These are phyloP conservation scores for Neuroscelio doddi DNA, from an alignment of 2,888 invertebrate genomes.

Conservation along the genomic window DNA sequence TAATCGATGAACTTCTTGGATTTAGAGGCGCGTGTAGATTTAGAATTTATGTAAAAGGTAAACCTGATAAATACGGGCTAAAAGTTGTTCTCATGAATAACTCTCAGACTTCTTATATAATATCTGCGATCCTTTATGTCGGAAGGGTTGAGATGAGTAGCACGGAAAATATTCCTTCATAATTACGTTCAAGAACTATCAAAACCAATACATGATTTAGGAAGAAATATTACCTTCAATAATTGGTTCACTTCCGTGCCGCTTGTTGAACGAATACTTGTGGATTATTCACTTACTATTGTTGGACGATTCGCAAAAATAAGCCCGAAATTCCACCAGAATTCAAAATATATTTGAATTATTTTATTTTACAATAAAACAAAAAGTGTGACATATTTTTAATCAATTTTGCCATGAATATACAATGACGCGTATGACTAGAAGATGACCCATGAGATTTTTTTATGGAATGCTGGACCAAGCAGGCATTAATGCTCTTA, in stretches of 20 bases:
- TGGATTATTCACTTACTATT: slow-evolving; percentile 40
- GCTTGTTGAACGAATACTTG: slow-evolving; percentile 32
- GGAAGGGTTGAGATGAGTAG: too few relatives aligned
- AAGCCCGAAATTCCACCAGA: slow-evolving; percentile 42
- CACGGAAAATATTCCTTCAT: too few relatives aligned
- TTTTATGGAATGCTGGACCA: slow-evolving; percentile 51
- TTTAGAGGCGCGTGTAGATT: slow-evolving; percentile 52
- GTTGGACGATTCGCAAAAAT: slow-evolving; percentile 48
- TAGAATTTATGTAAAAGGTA: slow-evolving; percentile 49
- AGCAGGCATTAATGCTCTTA: too few relatives aligned
- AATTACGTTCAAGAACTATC: slow-evolving; percentile 43
- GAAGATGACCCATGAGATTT: slow-evolving; percentile 45
- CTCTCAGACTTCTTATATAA: slow-evolving; percentile 29
- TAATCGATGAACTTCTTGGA: slow-evolving; percentile 49
- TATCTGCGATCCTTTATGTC: slow-evolving; percentile 34
- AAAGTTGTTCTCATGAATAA: slow-evolving; percentile 49
- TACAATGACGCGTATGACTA: slow-evolving; percentile 31
- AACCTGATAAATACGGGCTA: slow-evolving; percentile 53
- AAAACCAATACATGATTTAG: slow-evolving; percentile 32
- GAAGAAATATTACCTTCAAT: slow-evolving; percentile 44
- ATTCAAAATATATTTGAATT: slow-evolving; percentile 44
- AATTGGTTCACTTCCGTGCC: slow-evolving; percentile 51
- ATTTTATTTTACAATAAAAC: slow-evolving; percentile 47
- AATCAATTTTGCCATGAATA: slow-evolving; percentile 47
- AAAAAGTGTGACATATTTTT: slow-evolving; percentile 49